Conservation (phyloP, 2,113 vertebrate species). For the Glaucomys volans region DNA sequence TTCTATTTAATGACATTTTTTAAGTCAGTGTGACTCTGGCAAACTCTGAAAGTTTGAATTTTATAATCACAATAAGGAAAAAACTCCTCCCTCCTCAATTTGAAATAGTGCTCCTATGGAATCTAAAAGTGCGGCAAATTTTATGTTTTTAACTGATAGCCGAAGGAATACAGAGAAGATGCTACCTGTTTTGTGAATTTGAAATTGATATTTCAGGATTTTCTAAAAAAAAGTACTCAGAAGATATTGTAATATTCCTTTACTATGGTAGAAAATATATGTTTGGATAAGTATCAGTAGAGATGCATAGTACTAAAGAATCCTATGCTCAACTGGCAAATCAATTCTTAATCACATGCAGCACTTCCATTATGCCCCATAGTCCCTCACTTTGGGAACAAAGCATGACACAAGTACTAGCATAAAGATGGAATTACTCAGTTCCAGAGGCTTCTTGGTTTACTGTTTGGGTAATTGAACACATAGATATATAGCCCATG, state of each 20-base stretch:
- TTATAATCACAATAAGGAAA: slow-evolving; percentile 33
- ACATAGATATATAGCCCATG: background rate
- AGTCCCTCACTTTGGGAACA: background rate
- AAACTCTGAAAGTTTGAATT: slow-evolving; percentile 9
- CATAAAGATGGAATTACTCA: background rate
- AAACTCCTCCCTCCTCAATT: background rate
- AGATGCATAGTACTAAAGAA: background rate
- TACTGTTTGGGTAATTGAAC: background rate
- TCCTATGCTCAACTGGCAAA: background rate
- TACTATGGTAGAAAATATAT: background rate
- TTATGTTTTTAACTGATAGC: slow-evolving; percentile 16
- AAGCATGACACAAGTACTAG: background rate
- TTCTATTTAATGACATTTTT: slow-evolving; percentile 37
- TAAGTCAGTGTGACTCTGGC: background rate
- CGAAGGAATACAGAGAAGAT: background rate
- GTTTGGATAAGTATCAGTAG: background rate
- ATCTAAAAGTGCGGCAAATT: background rate
- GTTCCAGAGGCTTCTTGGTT: background rate
- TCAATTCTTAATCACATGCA: background rate
- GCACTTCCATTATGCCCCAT: background rate
- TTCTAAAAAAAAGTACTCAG: background rate
- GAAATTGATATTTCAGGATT: background rate
- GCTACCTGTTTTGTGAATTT: background rate
- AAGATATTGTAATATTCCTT: slow-evolving; percentile 38
- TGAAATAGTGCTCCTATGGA: background rate